Base-by-base conservation (phyloP, 2,888 invertebrate genomes). In the Panzeria rudis region DNA sequence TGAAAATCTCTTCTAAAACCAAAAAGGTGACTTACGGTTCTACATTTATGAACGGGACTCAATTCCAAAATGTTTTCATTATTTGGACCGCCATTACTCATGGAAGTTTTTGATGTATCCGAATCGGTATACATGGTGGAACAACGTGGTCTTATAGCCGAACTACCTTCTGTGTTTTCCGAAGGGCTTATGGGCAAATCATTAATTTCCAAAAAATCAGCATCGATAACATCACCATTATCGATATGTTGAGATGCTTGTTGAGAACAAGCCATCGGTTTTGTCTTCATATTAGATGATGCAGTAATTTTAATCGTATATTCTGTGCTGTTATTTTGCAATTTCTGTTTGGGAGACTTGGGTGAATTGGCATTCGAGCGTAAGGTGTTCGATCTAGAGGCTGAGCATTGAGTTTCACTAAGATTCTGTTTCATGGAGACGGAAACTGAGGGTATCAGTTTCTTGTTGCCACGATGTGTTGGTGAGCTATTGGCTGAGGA, bases 391-490 rank as follows among this genome's bases (percentile, higher is more conserved):
- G 78, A 71, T 44, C 78, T 78, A 11, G 82, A 75, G 23, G 91
- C 90, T 61, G 89, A 90, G 68, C 89, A 92, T 54, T 91, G 91
- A 80, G 91, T 72, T 83, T 92, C 92, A 86, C 89, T 91, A 38
- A 92, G 90, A 86, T 90, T 91, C 87, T 92, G 92, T 85, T 91
- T 91, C 88, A 92, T 89, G 32, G 91, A 89, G 7, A 92, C 88
- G 29, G 90, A 89, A 9, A 91, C 88, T 23, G 92, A 90, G 69
- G 92, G 89, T 62, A 89, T 76, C 38, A 88, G 83, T 84, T 89
- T 90, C 47, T 84, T 87, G 15, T 78, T 82, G 6, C 86, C 82
- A 35, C 82, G 84, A 79, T 69, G 71, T 69, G 71, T 83, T 15
- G 79, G 80, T 41, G 78, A 81, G 64, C 64, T 75, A 56, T 62